phyloP scores from a whole-genome alignment of 2,888 invertebrate species.

The Ochropleura leucogaster region DNA sequence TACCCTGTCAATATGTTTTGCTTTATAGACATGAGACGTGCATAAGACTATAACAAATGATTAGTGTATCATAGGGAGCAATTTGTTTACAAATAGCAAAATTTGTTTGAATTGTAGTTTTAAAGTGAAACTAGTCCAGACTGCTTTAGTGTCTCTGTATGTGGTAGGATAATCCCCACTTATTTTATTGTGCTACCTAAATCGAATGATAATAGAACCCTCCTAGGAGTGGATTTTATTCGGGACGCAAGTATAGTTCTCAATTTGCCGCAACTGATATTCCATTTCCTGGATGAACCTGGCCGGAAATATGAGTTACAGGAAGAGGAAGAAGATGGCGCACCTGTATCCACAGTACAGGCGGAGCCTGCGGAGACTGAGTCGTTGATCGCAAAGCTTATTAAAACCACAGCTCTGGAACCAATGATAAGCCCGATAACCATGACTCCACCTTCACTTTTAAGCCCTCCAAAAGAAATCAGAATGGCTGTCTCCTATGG shows the following conservation, averaged over 20 bases:
- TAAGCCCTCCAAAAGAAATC: not conserved
- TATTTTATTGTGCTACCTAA: slow-evolving; percentile 18
- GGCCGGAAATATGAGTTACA: not conserved
- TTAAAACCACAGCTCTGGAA: slow-evolving; percentile 10
- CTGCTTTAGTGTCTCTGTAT: not conserved
- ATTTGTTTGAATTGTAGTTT: too few species aligned
- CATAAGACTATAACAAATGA: too few species aligned
- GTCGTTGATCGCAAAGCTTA: not conserved
- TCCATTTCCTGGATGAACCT: not conserved
- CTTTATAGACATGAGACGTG: too few species aligned
- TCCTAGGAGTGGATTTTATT: not conserved
- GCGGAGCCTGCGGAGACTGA: not conserved
- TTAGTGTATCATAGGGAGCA: too few species aligned
- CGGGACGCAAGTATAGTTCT: not conserved
- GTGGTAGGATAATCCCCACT: slow-evolving; percentile 20
- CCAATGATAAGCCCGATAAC: slow-evolving; percentile 3
- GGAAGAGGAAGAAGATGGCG: not conserved
- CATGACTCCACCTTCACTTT: slow-evolving; percentile 7
- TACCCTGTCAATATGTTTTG: too few species aligned
- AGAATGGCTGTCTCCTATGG: not conserved
- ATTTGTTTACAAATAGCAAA: too few species aligned
- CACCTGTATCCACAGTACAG: slow-evolving; percentile 1
- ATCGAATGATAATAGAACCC: slow-evolving; percentile 11
- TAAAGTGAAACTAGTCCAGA: not conserved
- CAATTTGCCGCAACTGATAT: not conserved